Base-by-base conservation (phyloP, 2,113 vertebrate species). In the Hylia prasina region DNA sequence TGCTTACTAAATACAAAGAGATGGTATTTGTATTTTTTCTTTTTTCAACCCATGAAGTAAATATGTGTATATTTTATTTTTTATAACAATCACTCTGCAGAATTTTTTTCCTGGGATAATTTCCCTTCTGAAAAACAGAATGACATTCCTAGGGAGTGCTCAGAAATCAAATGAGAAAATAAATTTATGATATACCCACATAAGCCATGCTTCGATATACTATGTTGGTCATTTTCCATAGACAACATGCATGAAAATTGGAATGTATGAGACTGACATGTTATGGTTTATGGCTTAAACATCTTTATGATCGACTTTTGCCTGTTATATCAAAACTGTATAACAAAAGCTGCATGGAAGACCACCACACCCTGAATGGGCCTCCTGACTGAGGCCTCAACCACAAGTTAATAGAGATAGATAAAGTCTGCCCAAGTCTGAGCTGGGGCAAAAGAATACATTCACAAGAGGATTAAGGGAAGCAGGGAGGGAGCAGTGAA, bases 381-480 rank as follows among this genome's bases (percentile, higher is more conserved):
- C 2, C 33, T 53, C 48, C 39, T 63, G 39, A 31, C 54, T 60
- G 15, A 51, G 21, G 39, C 12, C 11, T 63, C 0, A 0, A 33
- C 22, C 63, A 18, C 28, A 39, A 63, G 14, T 45, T 9, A 37
- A 39, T 1, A 21, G 7, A 83, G 9, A 21, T 27, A 33, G 47
- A 44, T 25, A 33, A 63, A 37, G 23, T 28, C 5, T n/a, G 19
- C 17, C 3, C 18, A 64, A 28, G n/a, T 28, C 18, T 33, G 22
- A 4, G 39, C 39, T 33, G 9, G 22, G 16, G 10, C 1, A 61
- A 37, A 82, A 37, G 16, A 61, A 71, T 31, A 13, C 10, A 21
- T 21, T 44, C 25, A 53, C 10, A 21, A 25, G 21, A 51, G 20
- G 24, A 25, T 82, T 30, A 35, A 44, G 8, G 22, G 23, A 50